Evolutionary conservation across 2,888 invertebrate species (phyloP), one percentile per base, ranked within the genome.

Genomic region (Prostheceraeus crozeri): DNA sequence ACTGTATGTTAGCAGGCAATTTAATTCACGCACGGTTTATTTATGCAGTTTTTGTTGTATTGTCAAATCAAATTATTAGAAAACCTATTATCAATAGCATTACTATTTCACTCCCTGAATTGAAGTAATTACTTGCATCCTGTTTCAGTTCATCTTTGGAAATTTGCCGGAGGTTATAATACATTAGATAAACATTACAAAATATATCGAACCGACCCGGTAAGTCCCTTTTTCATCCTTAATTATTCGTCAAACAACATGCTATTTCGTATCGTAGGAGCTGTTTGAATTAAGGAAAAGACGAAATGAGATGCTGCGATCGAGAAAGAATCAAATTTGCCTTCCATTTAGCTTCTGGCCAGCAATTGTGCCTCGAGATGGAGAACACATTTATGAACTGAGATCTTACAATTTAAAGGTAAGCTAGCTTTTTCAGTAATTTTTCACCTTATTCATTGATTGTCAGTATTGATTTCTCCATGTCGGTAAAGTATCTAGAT

Each of bases 301-400:
- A 25, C 69, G 71, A 63, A 74, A 70, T 65, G 70, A 66, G 68
- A 77, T 71, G 71, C 67, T 93, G 54, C 81, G 91, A 62, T 87
- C 88, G 0, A 82, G 94, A 60, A 88, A 89, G 73, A 82, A 89
- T 69, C 93, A 94, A 77, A 91, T 94, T 75, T 79, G 96, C 63
- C 80, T 96, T 64, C 85, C 90, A 23, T 98, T 98, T 77, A 93
- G 91, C 77, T 98, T 91, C 75, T 98, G 98, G 98, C 78, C 79
- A 4, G 91, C 93, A 11, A 83, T 84, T 60, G 84, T 83, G 64
- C 82, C 84, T 25, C 81, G 90, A 27, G 76, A 80, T 0, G 82
- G 83, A 1, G 81, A 80, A 61, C 87, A 93, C 74, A 86, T 93
- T 67, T 98, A 98, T 72, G 96, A 98, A 80, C 86, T 98, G 71